Base-by-base conservation (phyloP, 2,888 invertebrate genomes). In the Ochlodes sylvanus region DNA sequence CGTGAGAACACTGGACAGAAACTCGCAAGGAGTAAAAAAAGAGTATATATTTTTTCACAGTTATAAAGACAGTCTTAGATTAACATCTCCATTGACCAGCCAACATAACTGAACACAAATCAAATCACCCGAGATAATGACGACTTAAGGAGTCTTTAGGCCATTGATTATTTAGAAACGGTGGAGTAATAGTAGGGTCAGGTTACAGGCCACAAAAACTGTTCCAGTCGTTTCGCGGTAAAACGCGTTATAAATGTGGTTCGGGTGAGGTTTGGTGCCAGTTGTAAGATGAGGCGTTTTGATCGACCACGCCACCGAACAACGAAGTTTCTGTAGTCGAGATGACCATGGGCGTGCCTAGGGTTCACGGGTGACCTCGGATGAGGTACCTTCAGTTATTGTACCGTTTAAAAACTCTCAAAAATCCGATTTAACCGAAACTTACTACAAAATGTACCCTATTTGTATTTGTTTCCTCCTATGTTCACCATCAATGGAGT, bases 211-310 rank as follows among this genome's bases (percentile, higher is more conserved):
- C 15, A 67, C 44, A 67, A 67, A 67, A 67, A 67, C 54, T 14
- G 32, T 60, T 54, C 60, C 58, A 42, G 42, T 52, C 82, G 82
- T 78, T 86, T 88, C 85, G 87, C 86, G 83, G 88, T 86, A 85
- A 76, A 84, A 86, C 83, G 85, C 86, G 88, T 87, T 87, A 84
- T 84, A 86, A 83, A 82, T 80, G 80, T 75, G 77, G 75, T 75
- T 71, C 74, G 70, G 70, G 67, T 62, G 60, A 7, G 9, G 63
- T 5, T 7, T 71, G 77, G 75, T 63, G 2, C 60, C 72, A 70
- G 34, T 47, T 15, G 60, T 0, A 7, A 12, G 21, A 55, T 5
- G 3, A 7, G 12, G 60, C 54, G 55, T 19, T 19, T 42, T 19
- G 38, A 38, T 12, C 27, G 5, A 27, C n/a, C 5, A 27, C 27